Conservation (phyloP, 2,797 vertebrate genomes). For the Silurus lanzhouensis region DNA sequence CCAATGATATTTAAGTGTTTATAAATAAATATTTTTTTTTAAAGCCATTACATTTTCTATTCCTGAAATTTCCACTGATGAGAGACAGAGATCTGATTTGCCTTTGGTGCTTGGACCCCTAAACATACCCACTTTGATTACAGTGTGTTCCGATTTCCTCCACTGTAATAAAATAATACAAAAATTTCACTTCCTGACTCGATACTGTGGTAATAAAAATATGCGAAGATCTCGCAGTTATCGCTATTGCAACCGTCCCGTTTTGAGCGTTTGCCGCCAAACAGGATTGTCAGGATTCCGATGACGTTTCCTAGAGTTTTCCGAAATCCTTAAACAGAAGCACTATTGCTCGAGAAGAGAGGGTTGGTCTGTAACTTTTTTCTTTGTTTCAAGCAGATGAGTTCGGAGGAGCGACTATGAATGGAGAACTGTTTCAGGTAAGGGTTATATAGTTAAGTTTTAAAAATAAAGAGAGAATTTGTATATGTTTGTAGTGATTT, state of each 20-base stretch:
- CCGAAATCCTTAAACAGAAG: neutral
- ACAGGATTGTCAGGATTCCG: constrained; percentile 45
- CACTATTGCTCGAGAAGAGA: neutral
- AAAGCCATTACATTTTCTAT: neutral
- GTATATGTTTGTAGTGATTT: neutral
- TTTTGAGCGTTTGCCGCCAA: neutral
- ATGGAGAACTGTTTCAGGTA: constrained; percentile 85
- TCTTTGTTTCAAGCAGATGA: constrained; percentile 65
- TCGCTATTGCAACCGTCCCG: neutral
- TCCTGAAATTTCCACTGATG: neutral
- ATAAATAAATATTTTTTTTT: neutral
- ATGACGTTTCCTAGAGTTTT: constrained; percentile 14
- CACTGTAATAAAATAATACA: neutral
- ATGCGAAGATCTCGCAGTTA: no score
- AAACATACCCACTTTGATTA: neutral
- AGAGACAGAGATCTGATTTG: neutral
- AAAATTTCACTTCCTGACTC: no score
- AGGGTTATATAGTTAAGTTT: constrained; percentile 47
- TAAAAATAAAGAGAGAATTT: no score
- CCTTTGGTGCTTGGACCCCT: neutral
- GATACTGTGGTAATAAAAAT: no score
- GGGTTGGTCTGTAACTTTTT: constrained; percentile 38
- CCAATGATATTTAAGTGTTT: neutral
- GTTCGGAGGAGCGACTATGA: constrained; percentile 77
- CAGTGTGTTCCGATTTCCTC: no score